phyloP scores from a whole-genome alignment of 2,797 vertebrate species.

The Ciconia nigra region DNA sequence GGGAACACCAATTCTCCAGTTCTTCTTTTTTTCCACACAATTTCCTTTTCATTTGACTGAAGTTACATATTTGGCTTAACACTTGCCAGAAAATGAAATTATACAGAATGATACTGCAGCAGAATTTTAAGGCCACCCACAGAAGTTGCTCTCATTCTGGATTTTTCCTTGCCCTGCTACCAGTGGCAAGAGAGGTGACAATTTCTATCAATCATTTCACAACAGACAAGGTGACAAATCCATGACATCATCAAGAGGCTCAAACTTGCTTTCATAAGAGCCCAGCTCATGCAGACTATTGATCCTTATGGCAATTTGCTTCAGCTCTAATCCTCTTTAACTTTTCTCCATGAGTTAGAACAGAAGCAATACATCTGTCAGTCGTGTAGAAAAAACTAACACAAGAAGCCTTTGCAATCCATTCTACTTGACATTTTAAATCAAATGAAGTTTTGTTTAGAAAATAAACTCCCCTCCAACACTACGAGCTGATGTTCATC shows the following conservation, averaged over 20 bases:
- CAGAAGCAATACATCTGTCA: neutral
- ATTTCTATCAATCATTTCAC: neutral
- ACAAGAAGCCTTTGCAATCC: neutral
- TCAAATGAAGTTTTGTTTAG: neutral
- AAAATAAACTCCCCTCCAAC: neutral
- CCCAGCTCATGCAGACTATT: neutral
- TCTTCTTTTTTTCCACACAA: neutral
- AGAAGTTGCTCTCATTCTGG: neutral
- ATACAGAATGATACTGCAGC: neutral
- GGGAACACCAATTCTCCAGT: neutral
- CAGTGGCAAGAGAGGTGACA: neutral
- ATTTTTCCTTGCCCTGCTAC: neutral
- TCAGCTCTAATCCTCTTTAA: neutral
- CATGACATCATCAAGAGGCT: neutral
- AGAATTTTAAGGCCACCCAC: slow-evolving; percentile 21
- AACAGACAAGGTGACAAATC: neutral
- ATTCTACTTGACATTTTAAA: neutral
- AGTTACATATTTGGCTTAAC: neutral
- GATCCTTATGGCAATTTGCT: neutral
- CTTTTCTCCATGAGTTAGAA: neutral
- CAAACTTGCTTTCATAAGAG: neutral
- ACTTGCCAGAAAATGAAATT: neutral
- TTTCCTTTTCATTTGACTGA: neutral
- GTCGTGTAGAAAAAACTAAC: neutral
- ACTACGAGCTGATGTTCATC: neutral